Conservation (phyloP, 2,888 invertebrate species). For the Drosophila setosimentum region DNA sequence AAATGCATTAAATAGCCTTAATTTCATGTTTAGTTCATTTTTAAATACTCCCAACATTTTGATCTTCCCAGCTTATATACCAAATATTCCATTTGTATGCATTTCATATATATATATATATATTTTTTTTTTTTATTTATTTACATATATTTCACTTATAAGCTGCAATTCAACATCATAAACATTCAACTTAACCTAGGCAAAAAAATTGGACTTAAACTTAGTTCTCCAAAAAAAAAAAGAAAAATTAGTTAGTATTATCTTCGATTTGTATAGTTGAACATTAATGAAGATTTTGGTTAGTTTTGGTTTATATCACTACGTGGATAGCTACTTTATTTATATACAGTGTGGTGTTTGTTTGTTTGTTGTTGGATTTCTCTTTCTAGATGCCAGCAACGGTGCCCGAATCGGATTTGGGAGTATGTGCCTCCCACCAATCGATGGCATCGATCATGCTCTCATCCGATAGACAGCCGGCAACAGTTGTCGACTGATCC, state of each 20-base stretch:
- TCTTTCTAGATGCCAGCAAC: conserved; percentile 35
- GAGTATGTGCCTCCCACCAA: conserved; percentile 86
- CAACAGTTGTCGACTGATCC: conserved; percentile 72
- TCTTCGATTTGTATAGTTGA: conserved; percentile 1
- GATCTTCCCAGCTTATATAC: neutral
- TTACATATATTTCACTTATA: conserved; percentile 29
- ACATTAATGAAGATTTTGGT: conserved; percentile 21
- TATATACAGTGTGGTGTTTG: conserved; percentile 29
- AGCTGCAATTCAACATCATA: conserved; percentile 48
- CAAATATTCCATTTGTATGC: neutral
- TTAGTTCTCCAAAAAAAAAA: conserved; percentile 34
- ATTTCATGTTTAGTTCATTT: neutral
- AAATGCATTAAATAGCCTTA: neutral
- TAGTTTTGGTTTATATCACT: conserved; percentile 48
- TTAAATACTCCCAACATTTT: neutral
- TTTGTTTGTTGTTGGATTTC: neutral
- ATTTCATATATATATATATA: neutral
- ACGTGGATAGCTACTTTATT: conserved; percentile 24
- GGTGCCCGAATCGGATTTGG: conserved; percentile 81
- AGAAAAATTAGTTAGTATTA: conserved; percentile 5
- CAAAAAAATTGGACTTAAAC: conserved; percentile 47
- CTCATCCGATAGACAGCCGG: conserved; percentile 84
- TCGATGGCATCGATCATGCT: conserved; percentile 86
- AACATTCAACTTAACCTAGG: conserved; percentile 44
- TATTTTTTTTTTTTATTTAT: conserved; percentile 3